Conservation (phyloP, 2,888 invertebrate species). For the Cosmopolites sordidus region DNA sequence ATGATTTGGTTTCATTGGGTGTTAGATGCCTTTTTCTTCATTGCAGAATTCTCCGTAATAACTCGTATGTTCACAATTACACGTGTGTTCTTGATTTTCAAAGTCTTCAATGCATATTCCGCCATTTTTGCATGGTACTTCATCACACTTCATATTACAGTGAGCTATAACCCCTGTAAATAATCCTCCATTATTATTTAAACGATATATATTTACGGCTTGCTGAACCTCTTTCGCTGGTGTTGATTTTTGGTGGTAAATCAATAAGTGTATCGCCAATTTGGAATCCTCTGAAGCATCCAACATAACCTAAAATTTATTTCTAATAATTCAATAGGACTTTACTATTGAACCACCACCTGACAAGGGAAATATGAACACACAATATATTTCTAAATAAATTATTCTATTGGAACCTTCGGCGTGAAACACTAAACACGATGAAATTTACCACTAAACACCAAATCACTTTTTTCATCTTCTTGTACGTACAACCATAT, state of each 20-base stretch:
- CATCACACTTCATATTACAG: conserved; percentile 87
- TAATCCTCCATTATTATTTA: neutral
- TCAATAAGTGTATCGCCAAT: conserved; percentile 78
- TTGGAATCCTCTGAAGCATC: conserved; percentile 82
- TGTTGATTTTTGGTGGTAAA: conserved; percentile 65
- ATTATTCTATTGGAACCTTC: no score
- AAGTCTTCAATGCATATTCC: conserved; percentile 88
- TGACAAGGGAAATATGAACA: no score
- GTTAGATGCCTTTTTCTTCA: conserved; percentile 66
- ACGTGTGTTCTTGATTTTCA: conserved; percentile 76
- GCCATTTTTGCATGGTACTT: conserved; percentile 80
- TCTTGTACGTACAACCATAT: no score
- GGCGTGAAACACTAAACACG: no score
- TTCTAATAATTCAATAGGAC: no score
- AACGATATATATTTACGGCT: no score
- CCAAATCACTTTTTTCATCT: no score
- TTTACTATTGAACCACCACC: no score
- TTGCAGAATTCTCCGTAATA: conserved; percentile 85
- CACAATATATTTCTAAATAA: no score
- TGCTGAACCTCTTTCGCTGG: conserved; percentile 56
- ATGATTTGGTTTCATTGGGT: no score
- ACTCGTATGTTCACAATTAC: conserved; percentile 85
- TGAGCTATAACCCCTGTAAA: conserved; percentile 68
- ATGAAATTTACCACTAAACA: no score
- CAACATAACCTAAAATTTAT: conserved; percentile 58